These are phyloP conservation scores for Sesia bembeciformis DNA, from an alignment of 2,888 invertebrate genomes.

Conservation along the genomic window DNA sequence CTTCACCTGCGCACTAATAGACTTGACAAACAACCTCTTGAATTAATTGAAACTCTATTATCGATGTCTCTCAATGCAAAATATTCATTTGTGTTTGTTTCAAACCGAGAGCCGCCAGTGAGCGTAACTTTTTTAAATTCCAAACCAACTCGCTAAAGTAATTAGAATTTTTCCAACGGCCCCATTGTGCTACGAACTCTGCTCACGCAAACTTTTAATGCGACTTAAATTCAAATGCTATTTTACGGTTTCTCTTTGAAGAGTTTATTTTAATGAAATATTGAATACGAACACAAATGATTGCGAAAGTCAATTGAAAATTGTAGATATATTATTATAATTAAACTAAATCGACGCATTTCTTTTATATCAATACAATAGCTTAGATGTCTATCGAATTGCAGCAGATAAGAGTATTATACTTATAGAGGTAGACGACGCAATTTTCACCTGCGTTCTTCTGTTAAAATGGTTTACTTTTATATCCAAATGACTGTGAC, in stretches of 20 bases:
- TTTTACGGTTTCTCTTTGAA: conserved; percentile 58
- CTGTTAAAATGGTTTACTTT: no score
- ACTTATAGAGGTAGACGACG: no score
- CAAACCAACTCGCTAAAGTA: conserved; percentile 58
- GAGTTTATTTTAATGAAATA: conserved; percentile 52
- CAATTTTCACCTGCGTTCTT: no score
- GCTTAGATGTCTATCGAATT: no score
- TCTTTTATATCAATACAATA: no score
- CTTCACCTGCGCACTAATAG: neutral
- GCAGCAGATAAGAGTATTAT: no score
- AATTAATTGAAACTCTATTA: neutral
- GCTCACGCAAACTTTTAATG: conserved; percentile 69
- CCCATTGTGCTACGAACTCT: conserved; percentile 62
- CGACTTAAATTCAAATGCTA: conserved; percentile 67
- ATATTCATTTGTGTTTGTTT: conserved; percentile 31
- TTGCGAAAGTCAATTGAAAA: no score
- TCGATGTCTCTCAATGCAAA: conserved; percentile 9
- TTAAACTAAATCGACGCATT: no score
- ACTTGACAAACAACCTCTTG: neutral
- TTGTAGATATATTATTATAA: no score
- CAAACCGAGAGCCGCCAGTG: conserved; percentile 26
- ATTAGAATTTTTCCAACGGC: conserved; percentile 68
- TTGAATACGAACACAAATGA: conserved; percentile 13
- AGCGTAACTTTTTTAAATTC: conserved; percentile 60
- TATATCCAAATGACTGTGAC: conserved; percentile 30